Evolutionary conservation across 2,888 invertebrate genomes (phyloP), one percentile per base, ranked within the genome.

Genomic region (Chironomus riparius): DNA sequence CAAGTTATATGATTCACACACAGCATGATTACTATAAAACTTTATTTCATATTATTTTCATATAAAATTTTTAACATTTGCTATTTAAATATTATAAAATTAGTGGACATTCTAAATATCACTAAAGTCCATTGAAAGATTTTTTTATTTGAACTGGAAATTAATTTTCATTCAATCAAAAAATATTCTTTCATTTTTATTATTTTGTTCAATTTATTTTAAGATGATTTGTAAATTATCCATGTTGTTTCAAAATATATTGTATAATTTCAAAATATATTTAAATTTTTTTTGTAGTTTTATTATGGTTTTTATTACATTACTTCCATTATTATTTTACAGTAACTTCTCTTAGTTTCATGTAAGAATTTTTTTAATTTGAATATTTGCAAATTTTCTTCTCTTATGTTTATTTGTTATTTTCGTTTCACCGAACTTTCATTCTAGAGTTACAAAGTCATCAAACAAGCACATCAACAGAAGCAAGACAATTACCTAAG

Each of bases 361-460:
- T 50, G n/a, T 4, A 56, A 10, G 56, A 18, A n/a, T 56, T 3
- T 3, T 15, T 15, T 56, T 56, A 5, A 56, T 56, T 56, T 56
- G 5, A 18, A 15, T n/a, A 48, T 12, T 48, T 24, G 21, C 24
- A 70, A 15, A 70, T 50, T 50, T 50, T 12, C 21, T 21, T 65
- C 13, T 68, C 48, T 74, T 74, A 47, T 47, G 62, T 74, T 74
- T 62, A 47, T 62, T 74, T 74, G 18, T 21, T 74, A 38, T 38
- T 38, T 38, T 38, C 38, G 38, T 38, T 38, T 38, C 74, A 74
- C 28, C 65, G 65, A 65, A 65, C 24, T 65, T 74, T 74, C 74
- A 80, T 83, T 83, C 83, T 84, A 84, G 84, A 84, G 81, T 81
- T 83, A 83, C 81, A 82, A 82, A 82, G 80, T 80, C 83, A 82